phyloP scores from a whole-genome alignment of 1,140 invertebrate species.

The Odontomachus brunneus region DNA sequence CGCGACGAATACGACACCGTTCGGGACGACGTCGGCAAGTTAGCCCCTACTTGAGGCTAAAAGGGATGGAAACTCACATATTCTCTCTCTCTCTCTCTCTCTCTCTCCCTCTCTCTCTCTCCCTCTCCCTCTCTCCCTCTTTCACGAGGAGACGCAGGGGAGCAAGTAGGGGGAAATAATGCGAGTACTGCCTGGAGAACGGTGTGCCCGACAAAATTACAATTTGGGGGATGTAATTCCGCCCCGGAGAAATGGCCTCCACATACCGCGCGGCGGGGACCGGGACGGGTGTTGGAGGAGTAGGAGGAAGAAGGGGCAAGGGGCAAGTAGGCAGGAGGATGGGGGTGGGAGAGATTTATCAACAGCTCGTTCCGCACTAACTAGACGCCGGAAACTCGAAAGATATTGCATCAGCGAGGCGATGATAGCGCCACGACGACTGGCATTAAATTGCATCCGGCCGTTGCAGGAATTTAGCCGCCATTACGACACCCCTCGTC shows the following conservation, averaged over 20 bases:
- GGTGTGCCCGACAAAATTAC: conserved; percentile 84
- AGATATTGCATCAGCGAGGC: conserved; percentile 84
- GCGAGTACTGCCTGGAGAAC: conserved; percentile 76
- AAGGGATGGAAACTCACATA: not conserved
- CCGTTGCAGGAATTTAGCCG: conserved; percentile 83
- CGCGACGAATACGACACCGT: conserved; percentile 77
- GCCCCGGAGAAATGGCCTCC: conserved; percentile 82
- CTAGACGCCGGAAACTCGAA: conserved; percentile 84
- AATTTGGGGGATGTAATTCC: conserved; percentile 84
- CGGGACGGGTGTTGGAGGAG: conserved; percentile 52
- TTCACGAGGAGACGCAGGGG: conserved; percentile 1
- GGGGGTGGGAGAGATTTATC: conserved; percentile 81
- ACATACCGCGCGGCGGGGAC: conserved; percentile 79
- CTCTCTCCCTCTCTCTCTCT: not conserved
- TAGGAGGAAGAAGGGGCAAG: conserved; percentile 54
- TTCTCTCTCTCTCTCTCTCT: not conserved
- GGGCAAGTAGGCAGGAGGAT: conserved; percentile 20
- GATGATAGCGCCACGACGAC: conserved; percentile 84
- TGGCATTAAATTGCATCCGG: conserved; percentile 85
- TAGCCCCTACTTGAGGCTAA: conserved; percentile 30
- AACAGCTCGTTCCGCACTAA: conserved; percentile 84
- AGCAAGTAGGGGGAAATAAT: conserved; percentile 75
- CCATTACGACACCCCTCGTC: conserved; percentile 71
- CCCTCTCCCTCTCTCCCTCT: not conserved
- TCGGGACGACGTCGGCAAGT: conserved; percentile 51